A percentile compares a stretch with the other conserved stretches of the same genome.
Conservation (phyloP, 1,140 invertebrate species). For the Cephus cinctus region DNA sequence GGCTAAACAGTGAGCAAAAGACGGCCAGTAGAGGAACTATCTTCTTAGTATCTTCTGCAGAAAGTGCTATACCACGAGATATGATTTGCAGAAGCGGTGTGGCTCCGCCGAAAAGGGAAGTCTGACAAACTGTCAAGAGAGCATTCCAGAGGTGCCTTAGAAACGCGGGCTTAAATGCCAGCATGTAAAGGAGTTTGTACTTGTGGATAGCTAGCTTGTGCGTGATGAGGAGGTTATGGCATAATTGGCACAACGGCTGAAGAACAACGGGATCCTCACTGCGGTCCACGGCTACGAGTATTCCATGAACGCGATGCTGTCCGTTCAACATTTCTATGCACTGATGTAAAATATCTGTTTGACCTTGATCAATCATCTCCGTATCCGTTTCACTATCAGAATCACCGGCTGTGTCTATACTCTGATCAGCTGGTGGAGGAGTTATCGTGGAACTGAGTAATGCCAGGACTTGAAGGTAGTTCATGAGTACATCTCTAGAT, state of each 20-base stretch:
- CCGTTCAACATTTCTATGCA: constrained; percentile 67
- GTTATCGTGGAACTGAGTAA: constrained; percentile 41
- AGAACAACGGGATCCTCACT: constrained; percentile 61
- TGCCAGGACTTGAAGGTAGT: constrained; percentile 52
- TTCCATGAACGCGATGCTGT: constrained; percentile 61
- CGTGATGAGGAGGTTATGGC: constrained; percentile 75
- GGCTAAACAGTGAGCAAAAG: constrained; percentile 82
- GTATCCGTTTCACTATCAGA: constrained; percentile 44
- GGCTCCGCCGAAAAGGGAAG: constrained; percentile 66
- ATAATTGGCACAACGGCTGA: constrained; percentile 71
- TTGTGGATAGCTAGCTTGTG: constrained; percentile 76
- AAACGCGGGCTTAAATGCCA: constrained; percentile 83
- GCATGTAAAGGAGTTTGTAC: constrained; percentile 80
- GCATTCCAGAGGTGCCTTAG: constrained; percentile 77
- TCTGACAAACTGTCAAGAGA: constrained; percentile 56
- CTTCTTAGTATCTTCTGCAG: constrained; percentile 65
- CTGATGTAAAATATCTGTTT: constrained; percentile 52
- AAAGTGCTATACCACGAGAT: constrained; percentile 66
- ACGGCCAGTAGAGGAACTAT: constrained; percentile 79
- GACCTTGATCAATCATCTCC: constrained; percentile 42
- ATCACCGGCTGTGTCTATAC: constrained; percentile 25
- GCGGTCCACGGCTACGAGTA: constrained; percentile 62
- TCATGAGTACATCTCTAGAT: constrained; percentile 30
- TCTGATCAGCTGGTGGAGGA: constrained; percentile 1
- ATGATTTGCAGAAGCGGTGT: constrained; percentile 71